phyloP scores from a whole-genome alignment of 2,888 invertebrate genomes.

The Drosophila falleni region DNA sequence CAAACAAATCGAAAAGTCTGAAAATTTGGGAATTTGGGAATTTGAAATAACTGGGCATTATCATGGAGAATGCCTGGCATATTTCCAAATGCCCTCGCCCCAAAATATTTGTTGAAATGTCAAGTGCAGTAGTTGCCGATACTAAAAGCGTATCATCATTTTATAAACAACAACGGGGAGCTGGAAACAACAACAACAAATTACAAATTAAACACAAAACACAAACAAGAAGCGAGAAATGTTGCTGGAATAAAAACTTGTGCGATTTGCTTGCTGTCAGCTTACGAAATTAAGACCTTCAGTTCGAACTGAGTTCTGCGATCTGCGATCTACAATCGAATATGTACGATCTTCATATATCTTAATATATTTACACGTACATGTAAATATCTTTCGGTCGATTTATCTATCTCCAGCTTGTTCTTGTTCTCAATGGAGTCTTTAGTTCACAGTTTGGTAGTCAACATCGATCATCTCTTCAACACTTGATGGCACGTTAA shows the following conservation, averaged over 20 bases:
- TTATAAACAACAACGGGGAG: conserved; percentile 63
- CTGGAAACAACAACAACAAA: conserved; percentile 25
- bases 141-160: conserved; percentile 40
- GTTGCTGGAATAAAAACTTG: conserved; percentile 33
- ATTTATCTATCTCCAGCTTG: conserved; percentile 1
- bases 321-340: conserved; percentile 1
- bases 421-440: conserved; percentile 7
- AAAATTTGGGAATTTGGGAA: conserved; percentile 25
- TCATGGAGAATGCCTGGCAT: conserved; percentile 71
- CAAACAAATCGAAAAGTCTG: conserved; percentile 38
- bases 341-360: conserved; percentile 2
- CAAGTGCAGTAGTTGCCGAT: conserved; percentile 67
- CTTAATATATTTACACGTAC: conserved; percentile 10
- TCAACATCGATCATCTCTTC: conserved; percentile 49
- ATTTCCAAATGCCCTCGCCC: conserved; percentile 71
- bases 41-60: conserved; percentile 55
- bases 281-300: conserved; percentile 55
- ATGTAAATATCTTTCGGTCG: neutral
- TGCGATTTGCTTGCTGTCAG: conserved; percentile 44
- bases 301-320: conserved; percentile 15
- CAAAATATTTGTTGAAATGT: conserved; percentile 77
- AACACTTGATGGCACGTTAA: conserved; percentile 46
- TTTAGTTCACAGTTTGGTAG: conserved; percentile 3
- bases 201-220: conserved; percentile 27
- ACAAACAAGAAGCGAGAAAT: conserved; percentile 13